Base-by-base conservation (phyloP, 2,888 invertebrate genomes). In the Spisula solida region DNA sequence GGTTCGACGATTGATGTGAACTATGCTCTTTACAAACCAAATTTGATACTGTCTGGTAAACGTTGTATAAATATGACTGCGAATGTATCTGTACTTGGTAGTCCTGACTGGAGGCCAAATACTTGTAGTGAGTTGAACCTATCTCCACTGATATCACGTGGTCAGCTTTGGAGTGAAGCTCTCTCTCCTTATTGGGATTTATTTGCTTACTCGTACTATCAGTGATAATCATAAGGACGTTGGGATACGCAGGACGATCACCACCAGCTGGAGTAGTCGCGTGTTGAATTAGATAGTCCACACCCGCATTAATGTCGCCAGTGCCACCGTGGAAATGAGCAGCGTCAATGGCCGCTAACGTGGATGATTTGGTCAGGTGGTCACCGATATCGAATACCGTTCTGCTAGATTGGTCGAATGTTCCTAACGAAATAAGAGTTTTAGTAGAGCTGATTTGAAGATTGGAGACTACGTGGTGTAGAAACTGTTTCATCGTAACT, bases 211-310 rank as follows among this genome's bases (percentile, higher is more conserved):
- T 41, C 8, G 41, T 41, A 5, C 41, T 56, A 31, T 82, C 82
- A 2, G 82, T 56, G 29, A 82, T 20, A 5, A 82, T 82, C 12
- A 82, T 34, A 14, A 82, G 20, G 16, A 82, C 34, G 31, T 82
- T 82, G 1, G 55, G 55, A 12, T 55, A 55, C 18, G 34, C 18
- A n/a, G 82, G 82, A 29, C 82, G 48, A 60, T 82, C 82, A 12
- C 82, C 82, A 1, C 56, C 82, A 0, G 82, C 6, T 14, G 56
- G 14, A 1, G 82, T 55, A 31, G 41, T 10, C 16, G 82, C 82
- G 16, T 56, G 75, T 0, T 75, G 1, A 10, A 34, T 31, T 20
- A 75, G 31, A 75, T 34, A 75, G 18, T 75, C 18, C 6, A 75
- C 34, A 1, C 31, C 75, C 2, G 75, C 75, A 8, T 12, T 18